These are phyloP conservation scores for Cydia strobilella DNA, from an alignment of 1,140 invertebrate genomes.

Conservation along the genomic window DNA sequence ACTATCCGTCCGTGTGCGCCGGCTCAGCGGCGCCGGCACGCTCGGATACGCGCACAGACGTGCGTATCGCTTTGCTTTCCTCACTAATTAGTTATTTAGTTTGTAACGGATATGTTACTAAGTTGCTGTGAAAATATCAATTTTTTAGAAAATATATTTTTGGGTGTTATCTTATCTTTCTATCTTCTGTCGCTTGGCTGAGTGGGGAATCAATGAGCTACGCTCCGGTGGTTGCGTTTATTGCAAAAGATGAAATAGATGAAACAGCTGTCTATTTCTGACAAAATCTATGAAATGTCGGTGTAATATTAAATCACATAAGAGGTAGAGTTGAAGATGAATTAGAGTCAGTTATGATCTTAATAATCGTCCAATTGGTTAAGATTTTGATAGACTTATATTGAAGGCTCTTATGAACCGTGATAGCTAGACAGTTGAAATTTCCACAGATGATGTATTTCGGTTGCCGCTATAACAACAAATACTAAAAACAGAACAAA, in stretches of 20 bases:
- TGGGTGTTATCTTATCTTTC: neutral
- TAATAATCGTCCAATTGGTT: no score
- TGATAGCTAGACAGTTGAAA: no score
- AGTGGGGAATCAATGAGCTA: neutral
- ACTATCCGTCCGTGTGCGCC: neutral
- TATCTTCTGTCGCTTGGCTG: slow-evolving; percentile 5
- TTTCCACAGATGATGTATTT: no score
- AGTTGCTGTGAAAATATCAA: neutral
- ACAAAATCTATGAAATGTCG: no score
- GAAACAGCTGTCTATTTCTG: neutral
- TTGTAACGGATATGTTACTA: neutral
- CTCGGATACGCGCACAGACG: slow-evolving; percentile 12
- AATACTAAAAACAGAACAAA: no score
- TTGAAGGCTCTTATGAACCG: no score
- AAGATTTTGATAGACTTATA: no score
- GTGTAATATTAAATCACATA: no score
- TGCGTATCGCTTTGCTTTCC: slow-evolving; percentile 8
- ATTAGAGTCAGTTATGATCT: no score
- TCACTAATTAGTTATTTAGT: slow-evolving; percentile 13
- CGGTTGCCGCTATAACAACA: no score
- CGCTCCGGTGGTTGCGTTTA: neutral
- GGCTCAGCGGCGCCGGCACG: neutral
- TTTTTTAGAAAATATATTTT: slow-evolving; percentile 12
- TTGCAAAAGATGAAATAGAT: neutral
- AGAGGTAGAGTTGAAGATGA: no score